Evolutionary conservation across 2,797 vertebrate species (phyloP).

Genomic region (Melanogrammus aeglefinus): DNA sequence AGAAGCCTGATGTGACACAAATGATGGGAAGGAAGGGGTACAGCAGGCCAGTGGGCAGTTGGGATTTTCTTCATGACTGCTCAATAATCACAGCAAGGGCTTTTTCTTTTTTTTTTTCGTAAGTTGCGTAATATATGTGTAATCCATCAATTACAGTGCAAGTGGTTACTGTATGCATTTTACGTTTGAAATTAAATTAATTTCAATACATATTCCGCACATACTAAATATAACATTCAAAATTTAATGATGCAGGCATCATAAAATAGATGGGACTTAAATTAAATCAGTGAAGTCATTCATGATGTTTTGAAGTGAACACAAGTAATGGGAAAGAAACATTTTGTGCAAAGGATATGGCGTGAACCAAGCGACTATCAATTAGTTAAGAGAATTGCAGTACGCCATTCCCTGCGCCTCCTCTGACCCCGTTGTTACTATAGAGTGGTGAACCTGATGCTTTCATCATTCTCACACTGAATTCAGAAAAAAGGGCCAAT

Average conservation of each 20-base stretch:
- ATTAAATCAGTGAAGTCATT: too few relatives aligned
- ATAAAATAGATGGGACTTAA: too few relatives aligned
- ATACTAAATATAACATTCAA: too few relatives aligned
- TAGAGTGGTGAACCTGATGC: background rate
- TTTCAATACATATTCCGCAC: too few relatives aligned
- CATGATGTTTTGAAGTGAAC: background rate
- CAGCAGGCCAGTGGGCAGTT: too few relatives aligned
- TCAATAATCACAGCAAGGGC: background rate
- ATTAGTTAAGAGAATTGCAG: background rate
- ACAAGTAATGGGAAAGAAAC: background rate
- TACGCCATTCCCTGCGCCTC: background rate
- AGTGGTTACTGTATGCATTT: too few relatives aligned
- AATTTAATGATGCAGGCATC: too few relatives aligned
- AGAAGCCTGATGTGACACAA: background rate
- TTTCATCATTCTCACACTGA: background rate
- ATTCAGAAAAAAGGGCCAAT: background rate
- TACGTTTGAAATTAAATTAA: too few relatives aligned
- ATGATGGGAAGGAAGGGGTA: background rate
- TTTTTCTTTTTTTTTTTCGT: too few relatives aligned
- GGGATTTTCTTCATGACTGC: too few relatives aligned
- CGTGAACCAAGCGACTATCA: background rate
- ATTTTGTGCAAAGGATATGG: background rate
- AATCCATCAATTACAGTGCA: too few relatives aligned
- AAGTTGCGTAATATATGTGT: background rate
- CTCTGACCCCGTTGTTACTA: background rate